A percentile compares a stretch with the other conserved stretches of the same genome.
Evolutionary conservation across 2,113 vertebrate genomes (phyloP).

Genomic region (Nymphicus hollandicus): DNA sequence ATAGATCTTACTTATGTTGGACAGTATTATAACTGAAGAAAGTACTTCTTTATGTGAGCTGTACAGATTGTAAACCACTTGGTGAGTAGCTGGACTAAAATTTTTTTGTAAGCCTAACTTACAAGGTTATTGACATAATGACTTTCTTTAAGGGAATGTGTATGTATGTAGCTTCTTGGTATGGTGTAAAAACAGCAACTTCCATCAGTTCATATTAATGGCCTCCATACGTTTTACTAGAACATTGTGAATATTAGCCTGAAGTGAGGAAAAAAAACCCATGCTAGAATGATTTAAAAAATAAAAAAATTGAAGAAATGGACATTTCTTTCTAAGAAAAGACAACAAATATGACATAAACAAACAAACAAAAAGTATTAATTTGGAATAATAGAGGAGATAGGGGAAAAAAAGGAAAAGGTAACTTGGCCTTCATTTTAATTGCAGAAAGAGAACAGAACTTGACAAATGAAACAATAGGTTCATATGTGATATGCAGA

Average conservation of each 20-base stretch:
- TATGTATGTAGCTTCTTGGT: neutral
- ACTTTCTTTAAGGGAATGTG: neutral
- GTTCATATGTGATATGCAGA: neutral
- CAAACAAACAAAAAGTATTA: rapidly evolving
- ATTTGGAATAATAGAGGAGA: neutral
- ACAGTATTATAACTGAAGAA: neutral
- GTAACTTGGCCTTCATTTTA: neutral
- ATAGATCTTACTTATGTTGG: neutral
- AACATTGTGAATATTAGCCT: neutral
- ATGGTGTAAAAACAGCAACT: neutral
- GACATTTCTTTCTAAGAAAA: neutral
- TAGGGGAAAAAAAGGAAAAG: neutral
- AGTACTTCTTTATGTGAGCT: neutral
- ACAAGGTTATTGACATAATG: neutral
- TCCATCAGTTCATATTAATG: neutral
- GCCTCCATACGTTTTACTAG: neutral
- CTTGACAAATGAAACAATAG: neutral
- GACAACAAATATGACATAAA: neutral
- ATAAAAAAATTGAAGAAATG: neutral
- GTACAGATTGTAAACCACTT: neutral
- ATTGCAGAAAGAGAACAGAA: neutral
- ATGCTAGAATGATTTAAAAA: neutral
- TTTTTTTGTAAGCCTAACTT: neutral
- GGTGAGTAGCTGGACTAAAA: neutral
- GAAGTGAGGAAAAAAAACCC: neutral